Percentiles rank a stretch among this genome's conserved stretches.
phyloP scores from a whole-genome alignment of 1,140 invertebrate species.

The Reticulitermes speratus region DNA sequence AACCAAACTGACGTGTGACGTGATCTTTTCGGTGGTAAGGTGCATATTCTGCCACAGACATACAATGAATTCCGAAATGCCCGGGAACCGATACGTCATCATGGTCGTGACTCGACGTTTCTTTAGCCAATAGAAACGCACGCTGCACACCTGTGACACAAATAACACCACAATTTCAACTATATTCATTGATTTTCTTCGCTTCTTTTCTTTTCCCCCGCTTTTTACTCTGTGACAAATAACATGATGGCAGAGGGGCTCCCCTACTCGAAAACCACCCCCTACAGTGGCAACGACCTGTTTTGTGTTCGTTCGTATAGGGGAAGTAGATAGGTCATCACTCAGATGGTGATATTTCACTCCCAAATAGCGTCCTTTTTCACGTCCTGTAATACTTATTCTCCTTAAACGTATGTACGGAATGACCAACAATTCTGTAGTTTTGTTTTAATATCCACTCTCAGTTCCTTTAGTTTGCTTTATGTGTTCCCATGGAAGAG shows the following conservation, averaged over 20 bases:
- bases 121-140: too few relatives aligned
- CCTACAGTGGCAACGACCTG: not conserved
- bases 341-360: not conserved
- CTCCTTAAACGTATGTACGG: not conserved
- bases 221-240: not conserved
- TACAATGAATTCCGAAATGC: too few relatives aligned
- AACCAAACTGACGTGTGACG: too few relatives aligned
- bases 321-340: not conserved
- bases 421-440: not conserved
- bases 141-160: not conserved
- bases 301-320: too few relatives aligned
- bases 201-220: not conserved
- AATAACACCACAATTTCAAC: not conserved
- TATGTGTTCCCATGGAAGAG: too few relatives aligned
- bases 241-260: not conserved
- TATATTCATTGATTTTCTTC: not conserved
- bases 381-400: not conserved
- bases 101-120: not conserved
- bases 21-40: too few relatives aligned
- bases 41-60: too few relatives aligned
- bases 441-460: too few relatives aligned
- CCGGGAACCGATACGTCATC: too few relatives aligned
- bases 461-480: too few relatives aligned
- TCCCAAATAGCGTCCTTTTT: not conserved
- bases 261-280: not conserved